phyloP scores from a whole-genome alignment of 2,113 vertebrate species.

The Romanogobio albipinnatus region DNA sequence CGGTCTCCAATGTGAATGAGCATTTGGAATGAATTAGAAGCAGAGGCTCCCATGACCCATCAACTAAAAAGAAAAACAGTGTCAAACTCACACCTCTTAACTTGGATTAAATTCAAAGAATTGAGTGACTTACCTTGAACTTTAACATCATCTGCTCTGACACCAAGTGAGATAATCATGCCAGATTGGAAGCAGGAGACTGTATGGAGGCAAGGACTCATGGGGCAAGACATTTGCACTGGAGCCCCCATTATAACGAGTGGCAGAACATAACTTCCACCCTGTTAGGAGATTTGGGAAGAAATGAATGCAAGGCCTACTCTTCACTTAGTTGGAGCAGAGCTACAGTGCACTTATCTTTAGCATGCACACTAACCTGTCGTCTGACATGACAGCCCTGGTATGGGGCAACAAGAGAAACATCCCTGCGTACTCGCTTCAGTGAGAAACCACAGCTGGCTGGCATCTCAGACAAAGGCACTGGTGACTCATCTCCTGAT shows the following conservation, averaged over 20 bases:
- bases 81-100: background rate
- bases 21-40: constrained; percentile 29
- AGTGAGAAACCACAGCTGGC: constrained; percentile 61
- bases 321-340: accelerated
- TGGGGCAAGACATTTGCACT: constrained; percentile 55
- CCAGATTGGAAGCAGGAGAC: constrained; percentile 50
- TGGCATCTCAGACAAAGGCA: constrained; percentile 60
- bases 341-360: background rate
- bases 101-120: background rate
- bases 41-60: constrained; percentile 55
- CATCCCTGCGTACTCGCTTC: constrained; percentile 53
- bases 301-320: too few relatives aligned
- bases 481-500: constrained; percentile 49
- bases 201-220: background rate
- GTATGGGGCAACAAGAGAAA: constrained; percentile 59
- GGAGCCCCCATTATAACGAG: constrained; percentile 53
- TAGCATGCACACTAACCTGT: constrained; percentile 31
- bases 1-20: constrained; percentile 40
- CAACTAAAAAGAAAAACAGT: constrained; percentile 35
- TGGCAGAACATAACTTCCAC: constrained; percentile 53
- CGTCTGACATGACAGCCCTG: constrained; percentile 58
- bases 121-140: constrained; percentile 50
- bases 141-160: constrained; percentile 29
- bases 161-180: constrained; percentile 41
- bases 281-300: constrained; percentile 25